Percentiles rank a stretch among this genome's conserved stretches.
Evolutionary conservation across 1,140 invertebrate genomes (phyloP).

Genomic region (Campodea augens): DNA sequence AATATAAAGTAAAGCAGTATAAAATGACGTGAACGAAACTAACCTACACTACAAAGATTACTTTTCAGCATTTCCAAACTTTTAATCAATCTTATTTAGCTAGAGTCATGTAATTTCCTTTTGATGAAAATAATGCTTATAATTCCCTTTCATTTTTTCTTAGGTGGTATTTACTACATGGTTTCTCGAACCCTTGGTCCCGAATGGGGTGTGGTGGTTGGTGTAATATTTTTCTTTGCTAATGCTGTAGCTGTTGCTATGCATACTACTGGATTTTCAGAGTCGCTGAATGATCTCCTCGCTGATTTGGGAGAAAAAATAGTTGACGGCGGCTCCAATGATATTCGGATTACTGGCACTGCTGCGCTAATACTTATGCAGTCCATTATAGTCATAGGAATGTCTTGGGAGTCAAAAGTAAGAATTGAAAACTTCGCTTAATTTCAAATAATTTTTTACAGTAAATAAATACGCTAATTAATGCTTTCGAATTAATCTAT

Average conservation of each 20-base stretch:
- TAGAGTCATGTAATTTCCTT: neutral
- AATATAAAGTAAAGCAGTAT: neutral
- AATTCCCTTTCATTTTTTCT: constrained; percentile 11
- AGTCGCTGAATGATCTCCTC: constrained; percentile 28
- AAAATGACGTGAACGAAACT: neutral
- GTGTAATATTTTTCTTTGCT: constrained; percentile 34
- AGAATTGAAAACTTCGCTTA: too few species aligned
- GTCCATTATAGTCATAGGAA: constrained; percentile 27
- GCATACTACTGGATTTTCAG: constrained; percentile 47
- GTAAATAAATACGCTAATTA: too few species aligned
- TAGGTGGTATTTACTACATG: constrained; percentile 36
- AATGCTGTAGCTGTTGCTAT: constrained; percentile 40
- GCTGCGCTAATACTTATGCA: constrained; percentile 22
- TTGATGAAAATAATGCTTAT: constrained; percentile 10
- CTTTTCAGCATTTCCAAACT: neutral
- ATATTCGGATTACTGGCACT: constrained; percentile 24
- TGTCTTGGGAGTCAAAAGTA: constrained; percentile 21
- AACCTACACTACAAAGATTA: neutral
- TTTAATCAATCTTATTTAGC: neutral
- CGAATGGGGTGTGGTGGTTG: constrained; percentile 37
- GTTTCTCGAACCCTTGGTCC: constrained; percentile 41
- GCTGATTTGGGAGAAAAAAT: constrained; percentile 17
- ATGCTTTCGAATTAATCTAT: too few species aligned
- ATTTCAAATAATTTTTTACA: too few species aligned
- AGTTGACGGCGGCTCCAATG: constrained; percentile 23